A percentile compares a stretch with the other conserved stretches of the same genome.
Conservation (phyloP, 1,140 invertebrate species). For the Ladona fulva region DNA sequence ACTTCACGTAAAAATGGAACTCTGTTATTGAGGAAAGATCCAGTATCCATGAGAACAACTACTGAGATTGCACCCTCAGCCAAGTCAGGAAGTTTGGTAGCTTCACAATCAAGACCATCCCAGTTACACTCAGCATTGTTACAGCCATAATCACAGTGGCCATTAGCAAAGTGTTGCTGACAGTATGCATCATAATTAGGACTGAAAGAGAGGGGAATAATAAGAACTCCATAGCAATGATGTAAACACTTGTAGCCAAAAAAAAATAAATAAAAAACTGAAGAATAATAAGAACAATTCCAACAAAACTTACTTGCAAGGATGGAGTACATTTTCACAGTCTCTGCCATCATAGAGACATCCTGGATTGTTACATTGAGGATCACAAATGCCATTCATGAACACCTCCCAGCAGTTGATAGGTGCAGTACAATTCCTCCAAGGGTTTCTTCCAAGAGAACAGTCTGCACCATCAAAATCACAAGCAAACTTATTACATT, state of each 20-base stretch:
- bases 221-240: slow-evolving; percentile 9
- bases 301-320: slow-evolving; percentile 57
- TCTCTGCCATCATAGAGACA: slow-evolving; percentile 92
- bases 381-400: slow-evolving; percentile 77
- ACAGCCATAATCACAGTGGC: slow-evolving; percentile 85
- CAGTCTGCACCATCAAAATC: slow-evolving; percentile 95
- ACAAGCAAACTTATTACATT: slow-evolving; percentile 89
- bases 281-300: not conserved
- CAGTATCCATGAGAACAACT: slow-evolving; percentile 72
- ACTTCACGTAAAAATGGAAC: slow-evolving; percentile 75
- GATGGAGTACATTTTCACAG: slow-evolving; percentile 69
- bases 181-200: slow-evolving; percentile 88
- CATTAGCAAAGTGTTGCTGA: slow-evolving; percentile 83
- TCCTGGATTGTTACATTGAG: slow-evolving; percentile 83
- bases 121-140: slow-evolving; percentile 93
- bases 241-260: not conserved
- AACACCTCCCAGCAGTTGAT: slow-evolving; percentile 86
- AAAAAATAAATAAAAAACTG: not conserved
- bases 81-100: slow-evolving; percentile 49
- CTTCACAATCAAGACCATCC: slow-evolving; percentile 93
- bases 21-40: slow-evolving; percentile 63
- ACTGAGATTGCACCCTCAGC: slow-evolving; percentile 78
- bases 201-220: slow-evolving; percentile 33
- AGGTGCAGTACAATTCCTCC: slow-evolving; percentile 80
- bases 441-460: slow-evolving; percentile 84